phyloP scores from a whole-genome alignment of 1,140 invertebrate genomes.

The Caenorhabditis tropicalis region DNA sequence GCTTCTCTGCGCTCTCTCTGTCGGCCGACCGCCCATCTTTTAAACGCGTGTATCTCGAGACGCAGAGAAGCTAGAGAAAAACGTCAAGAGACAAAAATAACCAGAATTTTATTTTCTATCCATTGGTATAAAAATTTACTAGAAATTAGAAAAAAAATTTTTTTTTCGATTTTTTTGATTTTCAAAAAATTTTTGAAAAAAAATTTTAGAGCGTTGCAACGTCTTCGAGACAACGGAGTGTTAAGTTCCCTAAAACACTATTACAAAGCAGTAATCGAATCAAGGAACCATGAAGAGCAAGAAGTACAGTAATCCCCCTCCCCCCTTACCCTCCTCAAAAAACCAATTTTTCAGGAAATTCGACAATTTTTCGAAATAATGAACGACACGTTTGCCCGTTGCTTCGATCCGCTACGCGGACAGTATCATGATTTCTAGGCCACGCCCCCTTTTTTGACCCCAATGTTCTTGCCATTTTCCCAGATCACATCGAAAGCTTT shows the following conservation, averaged over 20 bases:
- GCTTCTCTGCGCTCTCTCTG: too few species aligned
- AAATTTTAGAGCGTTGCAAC: constrained; percentile 46
- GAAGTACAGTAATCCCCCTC: too few species aligned
- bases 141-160: not conserved
- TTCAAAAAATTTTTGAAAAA: too few species aligned
- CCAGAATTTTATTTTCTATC: too few species aligned
- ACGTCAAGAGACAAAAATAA: too few species aligned
- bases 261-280: constrained; percentile 45
- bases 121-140: too few species aligned
- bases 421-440: constrained; percentile 31
- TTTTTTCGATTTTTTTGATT: not conserved
- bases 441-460: not conserved
- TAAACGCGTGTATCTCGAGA: too few species aligned
- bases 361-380: constrained; percentile 48
- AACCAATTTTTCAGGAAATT: constrained; percentile 36
- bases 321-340: too few species aligned
- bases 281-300: constrained; percentile 34
- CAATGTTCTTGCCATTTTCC: not conserved
- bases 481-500: not conserved
- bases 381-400: constrained; percentile 51
- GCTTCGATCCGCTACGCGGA: constrained; percentile 47
- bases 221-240: constrained; percentile 39
- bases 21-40: too few species aligned
- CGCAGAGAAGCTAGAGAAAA: too few species aligned
- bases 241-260: constrained; percentile 49